phyloP scores from a whole-genome alignment of 92 coral and sea anemone species.

The Siderastrea radians region DNA sequence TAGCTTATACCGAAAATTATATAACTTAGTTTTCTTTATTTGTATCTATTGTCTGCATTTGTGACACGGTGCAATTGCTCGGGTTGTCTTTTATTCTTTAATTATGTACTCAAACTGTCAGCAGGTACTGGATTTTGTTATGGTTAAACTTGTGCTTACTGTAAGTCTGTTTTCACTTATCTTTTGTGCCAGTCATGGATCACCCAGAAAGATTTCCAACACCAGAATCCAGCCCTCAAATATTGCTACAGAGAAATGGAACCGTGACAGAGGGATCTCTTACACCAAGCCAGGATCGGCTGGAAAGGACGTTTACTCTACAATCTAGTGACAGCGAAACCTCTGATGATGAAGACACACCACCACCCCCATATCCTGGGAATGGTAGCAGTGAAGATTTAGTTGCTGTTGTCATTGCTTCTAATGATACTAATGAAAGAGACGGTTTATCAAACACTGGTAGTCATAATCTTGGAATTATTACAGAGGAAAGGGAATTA shows the following conservation, averaged over 20 bases:
- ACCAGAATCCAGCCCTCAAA: constrained; percentile 49
- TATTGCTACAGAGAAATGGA: constrained; percentile 11
- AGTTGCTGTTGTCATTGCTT: background rate
- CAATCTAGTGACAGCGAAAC: constrained; percentile 17
- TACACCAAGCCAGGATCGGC: background rate
- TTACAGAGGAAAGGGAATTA: background rate
- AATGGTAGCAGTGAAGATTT: background rate
- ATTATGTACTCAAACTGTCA: no score
- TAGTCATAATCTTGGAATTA: background rate
- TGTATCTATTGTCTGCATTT: no score
- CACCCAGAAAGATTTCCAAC: constrained; percentile 88
- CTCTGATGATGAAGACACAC: constrained; percentile 43
- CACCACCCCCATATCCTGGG: constrained; percentile 78
- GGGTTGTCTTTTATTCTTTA: no score
- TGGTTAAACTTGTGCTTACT: background rate
- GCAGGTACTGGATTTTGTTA: no score
- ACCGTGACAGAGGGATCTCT: background rate
- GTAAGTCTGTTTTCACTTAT: background rate
- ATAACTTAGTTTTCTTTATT: no score
- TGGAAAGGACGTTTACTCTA: background rate
- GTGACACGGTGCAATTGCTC: no score
- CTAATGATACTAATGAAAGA: background rate
- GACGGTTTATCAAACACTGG: background rate
- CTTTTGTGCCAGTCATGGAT: constrained; percentile 61
- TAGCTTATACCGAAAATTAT: no score